Evolutionary conservation across 1,140 invertebrate genomes (phyloP).

Genomic region (Patella vulgata): DNA sequence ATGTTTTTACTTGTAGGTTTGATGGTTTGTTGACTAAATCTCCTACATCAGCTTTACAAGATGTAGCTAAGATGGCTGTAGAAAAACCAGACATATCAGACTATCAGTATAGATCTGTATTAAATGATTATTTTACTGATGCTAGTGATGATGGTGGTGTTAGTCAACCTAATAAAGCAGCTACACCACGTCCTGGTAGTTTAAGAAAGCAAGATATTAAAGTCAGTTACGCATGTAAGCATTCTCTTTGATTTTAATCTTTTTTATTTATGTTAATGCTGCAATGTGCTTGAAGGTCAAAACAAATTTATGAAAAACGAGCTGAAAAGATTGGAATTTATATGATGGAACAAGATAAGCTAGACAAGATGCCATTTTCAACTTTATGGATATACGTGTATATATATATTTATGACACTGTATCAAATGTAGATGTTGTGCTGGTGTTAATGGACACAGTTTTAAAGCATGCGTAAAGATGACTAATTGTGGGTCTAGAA

Average conservation of each 20-base stretch:
- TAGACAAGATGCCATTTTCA: no score
- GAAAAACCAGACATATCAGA: background rate
- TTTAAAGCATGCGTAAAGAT: no score
- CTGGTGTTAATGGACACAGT: no score
- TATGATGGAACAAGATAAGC: no score
- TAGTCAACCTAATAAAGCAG: constrained; percentile 25
- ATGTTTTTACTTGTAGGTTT: constrained; percentile 14
- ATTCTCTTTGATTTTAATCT: constrained; percentile 1
- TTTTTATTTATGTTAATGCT: background rate
- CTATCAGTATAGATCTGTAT: background rate
- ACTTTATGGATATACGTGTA: no score
- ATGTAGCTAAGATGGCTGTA: constrained; percentile 26
- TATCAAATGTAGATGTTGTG: no score
- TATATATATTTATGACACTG: no score
- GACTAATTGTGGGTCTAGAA: no score
- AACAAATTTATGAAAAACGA: no score
- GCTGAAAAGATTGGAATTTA: no score
- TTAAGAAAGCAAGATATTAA: constrained; percentile 32
- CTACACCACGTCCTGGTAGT: constrained; percentile 2
- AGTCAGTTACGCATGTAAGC: constrained; percentile 52
- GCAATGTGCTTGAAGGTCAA: background rate
- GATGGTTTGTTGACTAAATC: constrained; percentile 45
- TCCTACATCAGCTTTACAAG: constrained; percentile 28
- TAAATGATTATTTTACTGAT: no score
- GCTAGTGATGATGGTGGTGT: constrained; percentile 9